Conservation (phyloP, 1,140 invertebrate species). For the Branchinecta lindahli region DNA sequence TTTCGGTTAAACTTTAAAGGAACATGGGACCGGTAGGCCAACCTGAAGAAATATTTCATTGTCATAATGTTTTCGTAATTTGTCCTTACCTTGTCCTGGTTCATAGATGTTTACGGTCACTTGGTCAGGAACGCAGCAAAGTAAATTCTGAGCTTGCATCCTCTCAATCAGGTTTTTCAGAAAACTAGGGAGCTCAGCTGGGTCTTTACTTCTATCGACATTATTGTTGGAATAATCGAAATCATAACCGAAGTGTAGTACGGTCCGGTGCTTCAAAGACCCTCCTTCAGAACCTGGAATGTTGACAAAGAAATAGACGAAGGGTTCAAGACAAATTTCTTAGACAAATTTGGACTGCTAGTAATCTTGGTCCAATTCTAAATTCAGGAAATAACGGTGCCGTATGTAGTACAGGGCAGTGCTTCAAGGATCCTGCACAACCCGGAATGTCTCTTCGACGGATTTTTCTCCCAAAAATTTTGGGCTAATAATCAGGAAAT, state of each 20-base stretch:
- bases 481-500: no score
- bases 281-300: constrained; percentile 24
- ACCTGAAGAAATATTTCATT: constrained; percentile 12
- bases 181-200: constrained; percentile 48
- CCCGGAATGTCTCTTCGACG: no score
- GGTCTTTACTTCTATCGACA: constrained; percentile 49
- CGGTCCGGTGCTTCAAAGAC: constrained; percentile 63
- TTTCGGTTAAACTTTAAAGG: not conserved
- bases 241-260: constrained; percentile 86
- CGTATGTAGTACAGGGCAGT: no score
- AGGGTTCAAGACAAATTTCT: no score
- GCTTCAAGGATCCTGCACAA: no score
- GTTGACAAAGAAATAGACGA: no score
- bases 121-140: constrained; percentile 51
- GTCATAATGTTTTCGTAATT: not conserved
- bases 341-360: no score
- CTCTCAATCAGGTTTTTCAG: constrained; percentile 41
- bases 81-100: constrained; percentile 63
- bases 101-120: constrained; percentile 81
- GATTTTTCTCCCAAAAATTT: no score
- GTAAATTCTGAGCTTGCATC: not conserved
- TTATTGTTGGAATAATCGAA: constrained; percentile 81
- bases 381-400: no score
- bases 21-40: not conserved
- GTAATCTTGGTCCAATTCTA: no score